Evolutionary conservation across 2,113 vertebrate genomes (phyloP), one percentile per base, ranked within the genome.

Genomic region (Silurus meridionalis): DNA sequence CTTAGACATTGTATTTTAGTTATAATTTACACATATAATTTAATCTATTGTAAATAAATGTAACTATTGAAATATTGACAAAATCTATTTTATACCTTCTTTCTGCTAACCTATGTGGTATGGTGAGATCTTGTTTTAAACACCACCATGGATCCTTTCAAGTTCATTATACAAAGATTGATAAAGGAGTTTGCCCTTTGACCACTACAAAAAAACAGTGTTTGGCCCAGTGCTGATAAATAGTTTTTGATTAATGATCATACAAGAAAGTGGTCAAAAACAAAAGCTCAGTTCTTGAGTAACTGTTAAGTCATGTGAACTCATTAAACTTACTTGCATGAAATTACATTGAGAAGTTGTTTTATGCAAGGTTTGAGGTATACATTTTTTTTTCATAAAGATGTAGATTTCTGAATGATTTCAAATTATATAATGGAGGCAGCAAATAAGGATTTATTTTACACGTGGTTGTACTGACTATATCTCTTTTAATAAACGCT

Each of bases 101-200:
- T 11, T 50, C 19, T 23, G 28, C 15, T 77, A 21, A 75, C 23
- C 83, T 48, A 21, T 46, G 28, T 37, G 61, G 84, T 53, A 80
- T 25, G 13, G 58, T 8, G 13, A 58, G 61, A 19, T 69, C 28
- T 37, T 67, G 72, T 67, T 80, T 67, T 50, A 74, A 23, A 83
- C 28, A 72, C 55, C 63, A 13, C 23, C 58, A 72, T 23, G 48
- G 53, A 63, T 66, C n/a, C n/a, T 37, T 8, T 85, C 48, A 64
- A 66, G 84, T 66, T 78, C 72, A 79, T 57, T 46, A 21, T 67
- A 46, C 50, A 66, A 67, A 69, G 63, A 85, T 80, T 25, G 17
- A 85, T 85, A 10, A 58, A 46, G 46, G 61, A 55, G 46, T 64
- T 80, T 85, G 84, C 72, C 50, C n/a, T 78, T 85, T 85, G 74